Evolutionary conservation across 2,888 invertebrate genomes (phyloP).

Genomic region (Mallateleia sp.): DNA sequence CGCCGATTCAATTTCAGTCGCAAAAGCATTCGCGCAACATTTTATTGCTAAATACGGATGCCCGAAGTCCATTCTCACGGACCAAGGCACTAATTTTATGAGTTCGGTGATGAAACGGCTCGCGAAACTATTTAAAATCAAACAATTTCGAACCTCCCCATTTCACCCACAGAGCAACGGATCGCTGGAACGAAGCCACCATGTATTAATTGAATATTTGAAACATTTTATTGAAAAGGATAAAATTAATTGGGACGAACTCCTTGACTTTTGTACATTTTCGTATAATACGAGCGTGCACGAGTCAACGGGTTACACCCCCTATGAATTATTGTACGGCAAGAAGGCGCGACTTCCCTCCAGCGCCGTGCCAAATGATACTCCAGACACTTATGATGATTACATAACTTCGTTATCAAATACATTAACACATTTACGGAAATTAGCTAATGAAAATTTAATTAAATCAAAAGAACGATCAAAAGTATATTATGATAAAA

Average conservation of each 20-base stretch:
- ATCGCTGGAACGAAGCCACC: slow-evolving; percentile 44
- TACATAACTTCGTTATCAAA: neutral
- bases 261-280: slow-evolving; percentile 1
- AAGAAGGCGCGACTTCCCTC: neutral
- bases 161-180: slow-evolving; percentile 28
- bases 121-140: slow-evolving; percentile 12
- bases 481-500: slow-evolving; percentile 22
- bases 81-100: slow-evolving; percentile 78
- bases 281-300: slow-evolving; percentile 32
- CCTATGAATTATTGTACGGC: slow-evolving; percentile 42
- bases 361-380: neutral
- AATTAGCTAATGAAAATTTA: neutral
- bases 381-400: neutral
- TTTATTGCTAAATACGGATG: slow-evolving; percentile 74
- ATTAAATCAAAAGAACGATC: slow-evolving; percentile 21
- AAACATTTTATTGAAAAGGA: slow-evolving; percentile 28
- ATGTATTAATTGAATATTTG: slow-evolving; percentile 24
- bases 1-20: slow-evolving; percentile 12
- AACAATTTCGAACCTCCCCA: neutral
- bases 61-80: slow-evolving; percentile 72
- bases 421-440: neutral
- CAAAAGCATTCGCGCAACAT: slow-evolving; percentile 69
- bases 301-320: slow-evolving; percentile 36
- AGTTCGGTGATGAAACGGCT: neutral
- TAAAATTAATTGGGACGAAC: slow-evolving; percentile 3